A percentile compares a stretch with the other conserved stretches of the same genome.
Evolutionary conservation across 2,113 vertebrate species (phyloP).

Genomic region (Seriola aureovittata): DNA sequence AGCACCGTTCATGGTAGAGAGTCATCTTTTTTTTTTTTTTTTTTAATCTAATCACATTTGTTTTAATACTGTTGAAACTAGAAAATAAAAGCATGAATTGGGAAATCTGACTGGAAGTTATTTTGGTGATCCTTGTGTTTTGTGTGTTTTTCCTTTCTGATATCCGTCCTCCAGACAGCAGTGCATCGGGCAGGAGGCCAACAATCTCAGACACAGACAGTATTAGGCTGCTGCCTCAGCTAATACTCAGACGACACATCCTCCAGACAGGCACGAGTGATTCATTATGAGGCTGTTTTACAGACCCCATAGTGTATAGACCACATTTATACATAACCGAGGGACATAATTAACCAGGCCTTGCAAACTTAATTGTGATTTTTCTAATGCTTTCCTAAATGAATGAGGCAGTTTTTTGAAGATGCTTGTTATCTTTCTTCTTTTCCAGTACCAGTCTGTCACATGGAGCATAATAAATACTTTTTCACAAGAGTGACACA

Average conservation of each 20-base stretch:
- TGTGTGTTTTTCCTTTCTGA: neutral
- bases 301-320: conserved; percentile 1
- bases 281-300: conserved; percentile 46
- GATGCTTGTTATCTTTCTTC: neutral
- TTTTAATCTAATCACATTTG: neutral
- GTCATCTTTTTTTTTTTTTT: neutral
- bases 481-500: neutral
- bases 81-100: conserved; percentile 59
- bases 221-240: conserved; percentile 52
- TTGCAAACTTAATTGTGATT: neutral
- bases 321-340: neutral
- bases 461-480: neutral
- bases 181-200: conserved; percentile 53
- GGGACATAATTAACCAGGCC: neutral
- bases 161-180: conserved; percentile 46
- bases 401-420: neutral
- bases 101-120: conserved; percentile 34
- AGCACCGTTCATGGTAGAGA: conserved; percentile 9
- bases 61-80: neutral
- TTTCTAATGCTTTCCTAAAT: neutral
- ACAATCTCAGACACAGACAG: conserved; percentile 67
- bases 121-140: conserved; percentile 54
- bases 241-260: conserved; percentile 57
- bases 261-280: conserved; percentile 68
- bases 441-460: neutral